phyloP scores from a whole-genome alignment of 2,797 vertebrate species.

The Malacoraja senta region DNA sequence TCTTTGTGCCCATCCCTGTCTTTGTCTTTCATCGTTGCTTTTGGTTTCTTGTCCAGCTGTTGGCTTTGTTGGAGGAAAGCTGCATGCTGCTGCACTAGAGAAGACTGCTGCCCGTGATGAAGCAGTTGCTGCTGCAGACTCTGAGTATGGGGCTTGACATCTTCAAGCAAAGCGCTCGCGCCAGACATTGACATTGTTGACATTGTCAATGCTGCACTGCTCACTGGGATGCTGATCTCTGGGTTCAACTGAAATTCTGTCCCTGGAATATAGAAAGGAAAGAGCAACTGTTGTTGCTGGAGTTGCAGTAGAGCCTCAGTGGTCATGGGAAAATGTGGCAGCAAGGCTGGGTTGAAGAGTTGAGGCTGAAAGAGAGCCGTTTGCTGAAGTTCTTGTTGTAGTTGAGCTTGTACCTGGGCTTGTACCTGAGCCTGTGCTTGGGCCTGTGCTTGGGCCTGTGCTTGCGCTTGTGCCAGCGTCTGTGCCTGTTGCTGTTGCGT shows the following conservation, averaged over 20 bases:
- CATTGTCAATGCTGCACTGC: slow-evolving; percentile 74
- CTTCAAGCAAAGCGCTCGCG: slow-evolving; percentile 77
- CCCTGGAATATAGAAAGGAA: slow-evolving; percentile 96
- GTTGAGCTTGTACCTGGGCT: slow-evolving; percentile 88
- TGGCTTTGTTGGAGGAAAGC: slow-evolving; percentile 78
- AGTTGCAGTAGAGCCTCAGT: slow-evolving; percentile 89
- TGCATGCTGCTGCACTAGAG: slow-evolving; percentile 73
- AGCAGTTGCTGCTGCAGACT: slow-evolving; percentile 78
- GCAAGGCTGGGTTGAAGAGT: slow-evolving; percentile 89
- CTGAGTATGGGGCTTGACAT: slow-evolving; percentile 86
- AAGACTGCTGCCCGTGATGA: slow-evolving; percentile 69
- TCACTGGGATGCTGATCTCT: slow-evolving; percentile 75
- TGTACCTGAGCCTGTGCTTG: slow-evolving; percentile 87
- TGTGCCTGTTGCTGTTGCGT: slow-evolving; percentile 63
- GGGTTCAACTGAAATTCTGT: slow-evolving; percentile 94
- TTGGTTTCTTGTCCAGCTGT: slow-evolving; percentile 80
- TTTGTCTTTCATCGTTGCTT: slow-evolving; percentile 67
- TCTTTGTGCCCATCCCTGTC: slow-evolving; percentile 80
- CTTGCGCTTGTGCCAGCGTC: slow-evolving; percentile 68
- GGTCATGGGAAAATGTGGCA: slow-evolving; percentile 97
- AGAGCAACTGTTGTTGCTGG: slow-evolving; percentile 92
- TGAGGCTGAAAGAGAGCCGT: slow-evolving; percentile 93
- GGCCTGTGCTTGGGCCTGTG: slow-evolving; percentile 72
- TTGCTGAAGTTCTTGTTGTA: slow-evolving; percentile 95
- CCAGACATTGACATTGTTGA: slow-evolving; percentile 50